Conservation (phyloP, 1,140 invertebrate species). For the Ctenoplectra terminalis region DNA sequence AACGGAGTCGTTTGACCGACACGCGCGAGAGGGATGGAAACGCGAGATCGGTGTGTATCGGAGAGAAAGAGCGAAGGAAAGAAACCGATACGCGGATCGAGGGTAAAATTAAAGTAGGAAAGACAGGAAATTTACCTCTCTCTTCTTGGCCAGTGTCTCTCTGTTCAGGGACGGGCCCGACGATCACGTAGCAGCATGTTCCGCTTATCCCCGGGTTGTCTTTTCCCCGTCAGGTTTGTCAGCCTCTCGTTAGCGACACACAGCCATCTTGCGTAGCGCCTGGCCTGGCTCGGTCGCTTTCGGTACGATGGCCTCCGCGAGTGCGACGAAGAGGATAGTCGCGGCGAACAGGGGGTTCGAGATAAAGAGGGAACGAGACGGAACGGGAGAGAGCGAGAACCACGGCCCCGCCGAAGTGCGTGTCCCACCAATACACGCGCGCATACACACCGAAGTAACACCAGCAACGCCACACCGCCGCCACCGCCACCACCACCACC, state of each 20-base stretch:
- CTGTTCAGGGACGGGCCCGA: slow-evolving; percentile 74
- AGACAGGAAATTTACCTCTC: slow-evolving; percentile 67
- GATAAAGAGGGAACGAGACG: slow-evolving; percentile 36
- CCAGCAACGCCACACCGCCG: slow-evolving; percentile 48
- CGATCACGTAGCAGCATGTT: slow-evolving; percentile 75
- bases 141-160: slow-evolving; percentile 76
- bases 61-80: no score
- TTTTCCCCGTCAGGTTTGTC: slow-evolving; percentile 64
- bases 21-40: neutral
- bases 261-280: slow-evolving; percentile 76
- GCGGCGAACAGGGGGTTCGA: slow-evolving; percentile 38
- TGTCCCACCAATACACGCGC: slow-evolving; percentile 53
- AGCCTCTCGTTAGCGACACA: slow-evolving; percentile 70
- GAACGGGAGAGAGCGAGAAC: slow-evolving; percentile 27
- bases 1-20: no score
- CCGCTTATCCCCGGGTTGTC: slow-evolving; percentile 68
- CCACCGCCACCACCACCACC: no score
- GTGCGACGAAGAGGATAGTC: slow-evolving; percentile 57
- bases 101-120: neutral
- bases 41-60: neutral
- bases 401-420: slow-evolving; percentile 56
- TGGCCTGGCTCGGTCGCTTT: slow-evolving; percentile 69
- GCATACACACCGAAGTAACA: slow-evolving; percentile 54
- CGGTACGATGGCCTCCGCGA: slow-evolving; percentile 66
- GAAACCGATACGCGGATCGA: neutral